Evolutionary conservation across 2,888 invertebrate species (phyloP).

Genomic region (Drosophila eohydei): DNA sequence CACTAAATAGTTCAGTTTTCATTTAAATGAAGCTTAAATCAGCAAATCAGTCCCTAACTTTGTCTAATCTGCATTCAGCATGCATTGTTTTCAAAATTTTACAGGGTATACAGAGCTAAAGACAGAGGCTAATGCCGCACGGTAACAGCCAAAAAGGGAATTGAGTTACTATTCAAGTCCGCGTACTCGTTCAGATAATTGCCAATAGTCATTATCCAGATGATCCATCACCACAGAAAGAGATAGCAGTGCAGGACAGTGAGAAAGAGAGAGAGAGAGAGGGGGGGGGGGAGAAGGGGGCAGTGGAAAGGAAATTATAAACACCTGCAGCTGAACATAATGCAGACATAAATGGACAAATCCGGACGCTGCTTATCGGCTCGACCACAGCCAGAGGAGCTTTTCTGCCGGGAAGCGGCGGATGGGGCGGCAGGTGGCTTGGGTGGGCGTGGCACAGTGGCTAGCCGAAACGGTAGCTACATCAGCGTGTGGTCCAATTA

Average conservation of each 20-base stretch:
- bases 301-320: conserved; percentile 6
- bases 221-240: conserved; percentile 26
- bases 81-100: not conserved
- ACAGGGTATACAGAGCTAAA: not conserved
- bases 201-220: conserved; percentile 38
- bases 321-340: conserved; percentile 39
- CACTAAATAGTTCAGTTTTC: not conserved
- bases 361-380: conserved; percentile 35
- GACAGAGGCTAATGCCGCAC: not conserved
- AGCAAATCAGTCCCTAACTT: not conserved
- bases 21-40: not conserved
- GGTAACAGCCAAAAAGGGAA: not conserved
- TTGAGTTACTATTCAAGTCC: conserved; percentile 5
- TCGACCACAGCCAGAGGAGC: conserved; percentile 20
- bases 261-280: not conserved
- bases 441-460: not conserved
- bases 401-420: not conserved
- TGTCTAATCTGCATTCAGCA: not conserved
- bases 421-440: not conserved
- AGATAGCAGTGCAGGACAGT: not conserved
- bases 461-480: conserved; percentile 10
- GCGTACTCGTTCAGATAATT: conserved; percentile 41
- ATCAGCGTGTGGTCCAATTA: conserved; percentile 51
- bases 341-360: conserved; percentile 33
- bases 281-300: not conserved